These are phyloP conservation scores for Epinephelus moara DNA, from an alignment of 2,113 vertebrate species.

Conservation along the genomic window DNA sequence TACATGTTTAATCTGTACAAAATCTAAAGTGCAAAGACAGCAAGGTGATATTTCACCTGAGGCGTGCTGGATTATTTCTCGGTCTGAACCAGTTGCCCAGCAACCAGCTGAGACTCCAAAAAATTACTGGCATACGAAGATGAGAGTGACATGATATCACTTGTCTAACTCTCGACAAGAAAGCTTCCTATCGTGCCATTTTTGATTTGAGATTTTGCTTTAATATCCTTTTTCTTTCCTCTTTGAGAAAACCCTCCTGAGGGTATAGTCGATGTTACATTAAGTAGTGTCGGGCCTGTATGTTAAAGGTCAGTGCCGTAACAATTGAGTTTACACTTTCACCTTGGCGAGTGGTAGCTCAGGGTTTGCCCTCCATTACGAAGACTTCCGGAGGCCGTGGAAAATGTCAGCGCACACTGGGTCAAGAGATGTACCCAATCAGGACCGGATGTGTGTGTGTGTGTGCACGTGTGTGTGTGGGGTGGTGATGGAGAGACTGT, in stretches of 20 bases:
- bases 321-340: constrained; percentile 13
- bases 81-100: not conserved
- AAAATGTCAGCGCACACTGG: constrained; percentile 48
- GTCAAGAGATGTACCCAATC: constrained; percentile 34
- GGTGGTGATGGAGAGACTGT: not conserved
- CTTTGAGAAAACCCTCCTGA: not conserved
- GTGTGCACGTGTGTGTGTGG: not conserved
- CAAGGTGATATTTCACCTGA: not conserved
- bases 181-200: not conserved
- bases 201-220: not conserved
- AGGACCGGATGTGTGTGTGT: not conserved
- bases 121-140: not conserved
- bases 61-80: not conserved
- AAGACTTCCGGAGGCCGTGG: constrained; percentile 16
- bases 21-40: not conserved
- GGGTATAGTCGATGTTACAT: not conserved
- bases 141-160: not conserved
- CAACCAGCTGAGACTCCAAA: not conserved
- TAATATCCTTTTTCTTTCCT: not conserved
- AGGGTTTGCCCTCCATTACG: constrained; percentile 33
- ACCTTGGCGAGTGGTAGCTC: not conserved
- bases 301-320: constrained; percentile 18
- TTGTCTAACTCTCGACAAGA: not conserved
- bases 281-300: not conserved
- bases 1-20: not conserved